A percentile compares a stretch with the other conserved stretches of the same genome.
Evolutionary conservation across 2,888 invertebrate genomes (phyloP).

Genomic region (Ophion costatus): DNA sequence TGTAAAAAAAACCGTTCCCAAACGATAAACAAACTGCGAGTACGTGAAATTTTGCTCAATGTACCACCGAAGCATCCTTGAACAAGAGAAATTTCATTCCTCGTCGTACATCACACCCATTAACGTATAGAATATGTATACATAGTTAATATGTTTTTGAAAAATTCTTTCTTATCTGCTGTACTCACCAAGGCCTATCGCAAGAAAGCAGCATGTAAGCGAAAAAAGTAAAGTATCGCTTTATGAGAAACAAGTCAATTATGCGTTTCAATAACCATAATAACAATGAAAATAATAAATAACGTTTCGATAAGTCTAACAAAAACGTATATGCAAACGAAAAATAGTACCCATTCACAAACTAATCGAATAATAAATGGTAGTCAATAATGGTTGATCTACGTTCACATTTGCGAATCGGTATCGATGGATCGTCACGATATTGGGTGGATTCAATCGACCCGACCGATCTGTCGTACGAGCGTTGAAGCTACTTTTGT

Average conservation of each 20-base stretch:
- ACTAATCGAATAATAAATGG: conserved; percentile 57
- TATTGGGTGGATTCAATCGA: conserved; percentile 14
- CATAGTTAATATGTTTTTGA: conserved; percentile 60
- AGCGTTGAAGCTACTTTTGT: neutral
- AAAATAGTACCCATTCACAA: conserved; percentile 61
- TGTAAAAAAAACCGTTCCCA: neutral
- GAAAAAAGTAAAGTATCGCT: conserved; percentile 69
- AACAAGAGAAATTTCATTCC: conserved; percentile 20
- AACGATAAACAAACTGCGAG: neutral
- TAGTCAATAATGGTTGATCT: conserved; percentile 57
- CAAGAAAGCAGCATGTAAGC: conserved; percentile 80
- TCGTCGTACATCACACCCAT: neutral
- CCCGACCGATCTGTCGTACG: neutral
- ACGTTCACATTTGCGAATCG: conserved; percentile 61
- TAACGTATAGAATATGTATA: conserved; percentile 26
- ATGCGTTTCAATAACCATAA: conserved; percentile 61
- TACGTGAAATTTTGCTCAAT: neutral
- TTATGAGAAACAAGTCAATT: conserved; percentile 66
- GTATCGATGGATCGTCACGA: conserved; percentile 45
- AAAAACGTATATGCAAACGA: conserved; percentile 58
- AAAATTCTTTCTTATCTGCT: conserved; percentile 53
- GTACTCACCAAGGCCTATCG: conserved; percentile 82
- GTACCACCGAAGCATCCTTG: conserved; percentile 9
- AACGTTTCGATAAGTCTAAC: conserved; percentile 51
- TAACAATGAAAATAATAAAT: conserved; percentile 54